These are phyloP conservation scores for Paragorgia papillata DNA, from an alignment of 92 coral and sea anemone species.

Conservation along the genomic window DNA sequence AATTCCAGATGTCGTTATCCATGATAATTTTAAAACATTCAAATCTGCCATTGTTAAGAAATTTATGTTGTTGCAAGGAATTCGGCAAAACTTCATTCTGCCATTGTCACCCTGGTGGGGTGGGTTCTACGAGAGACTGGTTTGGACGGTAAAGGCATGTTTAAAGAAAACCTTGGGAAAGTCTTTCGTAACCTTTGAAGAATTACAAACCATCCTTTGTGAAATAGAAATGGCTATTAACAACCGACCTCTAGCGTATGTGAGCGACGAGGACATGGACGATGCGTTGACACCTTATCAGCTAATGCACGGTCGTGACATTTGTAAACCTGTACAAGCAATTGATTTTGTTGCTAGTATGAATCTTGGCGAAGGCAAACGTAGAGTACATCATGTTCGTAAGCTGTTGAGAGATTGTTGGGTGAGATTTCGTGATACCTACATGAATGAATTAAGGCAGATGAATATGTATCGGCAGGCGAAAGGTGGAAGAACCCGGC, in stretches of 20 bases:
- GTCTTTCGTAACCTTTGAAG: slow-evolving; percentile 32
- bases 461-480: slow-evolving; percentile 9
- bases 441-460: slow-evolving; percentile 13
- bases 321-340: background rate
- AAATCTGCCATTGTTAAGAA: slow-evolving; percentile 23
- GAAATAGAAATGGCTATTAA: slow-evolving; percentile 37
- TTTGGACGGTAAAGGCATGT: slow-evolving; percentile 41
- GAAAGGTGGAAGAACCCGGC: background rate
- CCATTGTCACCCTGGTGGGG: no score
- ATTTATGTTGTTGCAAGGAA: slow-evolving; percentile 41
- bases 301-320: slow-evolving; percentile 28
- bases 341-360: background rate
- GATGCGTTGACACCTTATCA: slow-evolving; percentile 38
- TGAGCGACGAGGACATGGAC: slow-evolving; percentile 41
- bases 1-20: slow-evolving; percentile 10
- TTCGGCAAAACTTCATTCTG: slow-evolving; percentile 23
- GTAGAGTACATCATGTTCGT: slow-evolving; percentile 6
- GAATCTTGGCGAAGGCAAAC: slow-evolving; percentile 11
- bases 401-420: slow-evolving; percentile 39
- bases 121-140: slow-evolving; percentile 49
- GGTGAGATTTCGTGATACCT: slow-evolving; percentile 27
- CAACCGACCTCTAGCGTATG: slow-evolving; percentile 35
- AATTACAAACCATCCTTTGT: slow-evolving; percentile 30
- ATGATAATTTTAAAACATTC: slow-evolving; percentile 40
- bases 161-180: slow-evolving; percentile 44